Evolutionary conservation across 2,797 vertebrate species (phyloP), one percentile per base, ranked within the genome.

Genomic region (Borostomias antarcticus): DNA sequence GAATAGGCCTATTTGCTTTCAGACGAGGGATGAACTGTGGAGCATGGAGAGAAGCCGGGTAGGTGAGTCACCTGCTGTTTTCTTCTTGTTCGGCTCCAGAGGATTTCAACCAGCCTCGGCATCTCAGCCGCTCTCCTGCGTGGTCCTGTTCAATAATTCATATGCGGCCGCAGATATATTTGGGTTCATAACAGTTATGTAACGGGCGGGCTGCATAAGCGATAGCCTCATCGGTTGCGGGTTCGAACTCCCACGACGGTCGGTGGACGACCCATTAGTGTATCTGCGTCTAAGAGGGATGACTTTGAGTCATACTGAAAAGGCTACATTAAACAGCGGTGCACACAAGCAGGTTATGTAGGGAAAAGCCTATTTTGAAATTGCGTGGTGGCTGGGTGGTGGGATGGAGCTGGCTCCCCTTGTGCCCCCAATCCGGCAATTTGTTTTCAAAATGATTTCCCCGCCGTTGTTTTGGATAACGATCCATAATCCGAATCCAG

Each of bases 191-290:
- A 25, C 23, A 15, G 17, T 82, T 70, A 66, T 74, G 66, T 69
- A 81, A 79, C 70, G 75, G 58, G 79, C 71, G 72, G 80, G 64
- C 58, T 81, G 68, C 84, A 85, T 82, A 78, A 82, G 85, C 74
- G 53, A 76, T 79, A 56, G 73, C 58, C 64, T 60, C 29, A 47
- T 7, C 48, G 35, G 58, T 48, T 26, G 58, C 65, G 76, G 68
- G 72, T 80, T 86, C 58, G 54, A 79, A 76, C 66, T 45, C 70
- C 52, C 19, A 60, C 54, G 65, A 53, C 54, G 25, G 30, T 62
- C 63, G 59, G 54, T 70, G 73, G 76, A 68, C 56, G 32, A 35
- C 15, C 1, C 30, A 5, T 35, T 57, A 47, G n/a, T 47, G 13
- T 15, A 10, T 47, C 13, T 47, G 4, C n/a, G 9, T 37, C 17